phyloP scores from a whole-genome alignment of 2,113 vertebrate genomes.

The Oenanthe melanoleuca region DNA sequence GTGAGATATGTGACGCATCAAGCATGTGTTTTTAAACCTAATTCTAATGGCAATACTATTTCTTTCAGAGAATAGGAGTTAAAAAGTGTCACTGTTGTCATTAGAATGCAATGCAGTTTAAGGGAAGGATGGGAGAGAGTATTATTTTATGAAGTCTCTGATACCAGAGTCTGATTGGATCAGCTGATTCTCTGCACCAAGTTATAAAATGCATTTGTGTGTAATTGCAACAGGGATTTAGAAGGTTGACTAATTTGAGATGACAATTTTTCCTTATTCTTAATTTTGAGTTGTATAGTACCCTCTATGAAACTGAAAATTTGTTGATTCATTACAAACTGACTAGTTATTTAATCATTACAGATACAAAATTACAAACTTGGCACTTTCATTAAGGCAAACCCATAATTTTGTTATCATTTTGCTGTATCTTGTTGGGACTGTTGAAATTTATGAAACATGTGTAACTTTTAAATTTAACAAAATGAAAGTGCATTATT shows the following conservation, averaged over 20 bases:
- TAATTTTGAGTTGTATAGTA: neutral
- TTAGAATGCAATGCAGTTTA: neutral
- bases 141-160: neutral
- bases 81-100: neutral
- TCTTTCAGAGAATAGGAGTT: slow-evolving; percentile 4
- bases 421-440: neutral
- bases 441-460: slow-evolving; percentile 3
- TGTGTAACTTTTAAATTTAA: slow-evolving; percentile 13
- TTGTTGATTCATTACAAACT: neutral
- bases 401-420: neutral
- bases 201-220: neutral
- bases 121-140: neutral
- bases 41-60: neutral
- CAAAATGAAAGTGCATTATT: slow-evolving; percentile 42
- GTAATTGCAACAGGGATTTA: neutral
- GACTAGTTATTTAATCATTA: neutral
- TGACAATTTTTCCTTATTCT: neutral
- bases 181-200: neutral
- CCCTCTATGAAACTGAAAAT: neutral
- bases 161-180: neutral
- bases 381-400: neutral
- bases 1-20: neutral
- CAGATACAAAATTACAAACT: neutral
- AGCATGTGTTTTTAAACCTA: neutral
- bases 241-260: neutral